These are phyloP conservation scores for Aepyceros melampus DNA, from an alignment of 2,113 vertebrate species.

Conservation along the genomic window DNA sequence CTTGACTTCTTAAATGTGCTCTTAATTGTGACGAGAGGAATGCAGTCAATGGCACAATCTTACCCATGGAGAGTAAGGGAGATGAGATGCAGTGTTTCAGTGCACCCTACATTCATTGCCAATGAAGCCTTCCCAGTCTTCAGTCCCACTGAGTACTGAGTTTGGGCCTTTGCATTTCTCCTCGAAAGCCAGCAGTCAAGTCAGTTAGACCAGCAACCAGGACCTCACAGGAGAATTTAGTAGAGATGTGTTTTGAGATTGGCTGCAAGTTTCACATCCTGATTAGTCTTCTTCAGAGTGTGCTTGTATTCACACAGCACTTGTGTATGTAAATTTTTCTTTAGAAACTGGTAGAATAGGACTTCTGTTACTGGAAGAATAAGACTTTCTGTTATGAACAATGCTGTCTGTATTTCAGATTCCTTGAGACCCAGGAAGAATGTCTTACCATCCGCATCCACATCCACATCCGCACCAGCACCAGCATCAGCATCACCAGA, in stretches of 20 bases:
- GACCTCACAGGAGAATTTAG: too few relatives aligned
- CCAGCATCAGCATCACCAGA: too few relatives aligned
- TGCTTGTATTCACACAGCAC: neutral
- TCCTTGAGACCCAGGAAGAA: neutral
- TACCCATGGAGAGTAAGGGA: neutral
- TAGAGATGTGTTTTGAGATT: neutral
- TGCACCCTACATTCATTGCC: neutral
- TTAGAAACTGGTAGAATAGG: neutral
- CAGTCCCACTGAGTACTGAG: neutral
- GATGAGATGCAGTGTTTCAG: too few relatives aligned
- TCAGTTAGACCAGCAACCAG: neutral
- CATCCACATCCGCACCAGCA: fast-evolving
- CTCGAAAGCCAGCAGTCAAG: fast-evolving
- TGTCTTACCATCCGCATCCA: neutral
- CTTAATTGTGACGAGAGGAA: neutral
- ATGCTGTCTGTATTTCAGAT: neutral
- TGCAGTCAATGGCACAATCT: neutral
- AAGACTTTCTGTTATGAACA: neutral
- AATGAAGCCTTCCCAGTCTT: neutral
- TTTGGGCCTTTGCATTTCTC: neutral
- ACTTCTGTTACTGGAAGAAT: neutral
- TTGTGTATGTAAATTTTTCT: neutral
- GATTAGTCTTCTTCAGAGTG: neutral
- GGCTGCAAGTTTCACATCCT: neutral
- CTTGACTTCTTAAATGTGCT: neutral